Evolutionary conservation across 2,888 invertebrate genomes (phyloP), one percentile per base, ranked within the genome.

Genomic region (Lapara coniferarum): DNA sequence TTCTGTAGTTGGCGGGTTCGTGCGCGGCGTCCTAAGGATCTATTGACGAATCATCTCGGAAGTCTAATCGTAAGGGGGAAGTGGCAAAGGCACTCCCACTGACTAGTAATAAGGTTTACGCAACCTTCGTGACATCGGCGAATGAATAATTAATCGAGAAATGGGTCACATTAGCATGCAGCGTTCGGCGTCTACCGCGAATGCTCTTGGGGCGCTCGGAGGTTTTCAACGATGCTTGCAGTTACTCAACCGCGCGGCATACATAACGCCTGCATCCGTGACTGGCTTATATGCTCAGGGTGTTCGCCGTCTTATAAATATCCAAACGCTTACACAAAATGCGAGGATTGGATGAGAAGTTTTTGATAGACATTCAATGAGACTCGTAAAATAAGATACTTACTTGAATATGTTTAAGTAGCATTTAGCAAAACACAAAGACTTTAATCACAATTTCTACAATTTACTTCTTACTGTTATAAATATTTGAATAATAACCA

Each of bases 1-100:
- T 74, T 79, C 77, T 73, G 78, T 78, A 74, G 77, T 69, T 73
- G 74, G 71, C 73, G 51, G 44, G 71, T 67, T 69, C 82, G 80
- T 81, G 81, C 75, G 73, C 71, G 55, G 79, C 53, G 71, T 83
- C 74, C 71, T 76, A 80, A 85, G 74, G 72, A 66, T 68, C 69
- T 59, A 63, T 72, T 66, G 66, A 66, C 44, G 75, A 78, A 75
- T 80, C 77, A 77, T 79, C 81, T 86, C 86, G 86, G 87, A 89
- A 86, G 87, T 83, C 72, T 75, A 74, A 75, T 73, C 75, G 74
- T 71, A 73, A 74, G 72, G 81, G 84, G 85, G 84, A 85, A 85
- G 83, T 81, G 78, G 77, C 71, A 72, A 70, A 19, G 72, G 71
- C 71, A 74, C 77, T 59, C 66, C 68, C 52, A 55, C 71, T 69